Evolutionary conservation across 2,113 vertebrate genomes (phyloP).

Genomic region (Pangasianodon gigas): DNA sequence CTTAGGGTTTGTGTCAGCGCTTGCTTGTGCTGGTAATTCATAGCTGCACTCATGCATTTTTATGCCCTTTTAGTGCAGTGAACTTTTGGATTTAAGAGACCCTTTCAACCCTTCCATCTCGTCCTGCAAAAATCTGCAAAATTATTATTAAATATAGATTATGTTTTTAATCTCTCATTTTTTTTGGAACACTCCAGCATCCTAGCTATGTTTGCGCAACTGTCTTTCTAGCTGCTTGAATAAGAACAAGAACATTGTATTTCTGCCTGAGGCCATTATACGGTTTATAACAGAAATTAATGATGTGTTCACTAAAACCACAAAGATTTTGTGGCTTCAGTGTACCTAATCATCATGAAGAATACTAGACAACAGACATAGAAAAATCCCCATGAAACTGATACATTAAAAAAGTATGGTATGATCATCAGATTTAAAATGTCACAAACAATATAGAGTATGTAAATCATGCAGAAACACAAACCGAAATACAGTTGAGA

Average conservation of each 20-base stretch:
- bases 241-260: constrained; percentile 3
- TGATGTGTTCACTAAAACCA: constrained; percentile 1
- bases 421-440: not conserved
- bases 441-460: not conserved
- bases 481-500: not conserved
- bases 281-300: constrained; percentile 11
- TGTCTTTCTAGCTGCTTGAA: not conserved
- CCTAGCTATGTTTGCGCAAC: constrained; percentile 33
- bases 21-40: constrained; percentile 29
- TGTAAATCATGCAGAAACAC: not conserved
- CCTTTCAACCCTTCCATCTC: not conserved
- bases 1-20: not conserved
- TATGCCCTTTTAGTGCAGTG: constrained; percentile 17
- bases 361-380: not conserved
- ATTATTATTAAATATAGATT: constrained; percentile 24
- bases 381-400: not conserved
- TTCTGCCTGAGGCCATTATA: constrained; percentile 9
- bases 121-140: constrained; percentile 15
- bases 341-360: not conserved
- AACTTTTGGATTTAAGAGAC: constrained; percentile 41
- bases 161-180: not conserved
- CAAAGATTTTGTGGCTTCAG: not conserved
- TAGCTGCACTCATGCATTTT: constrained; percentile 2
- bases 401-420: not conserved
- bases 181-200: not conserved